Base-by-base conservation (phyloP, 2,888 invertebrate species). In the Agriopis aurantiaria region DNA sequence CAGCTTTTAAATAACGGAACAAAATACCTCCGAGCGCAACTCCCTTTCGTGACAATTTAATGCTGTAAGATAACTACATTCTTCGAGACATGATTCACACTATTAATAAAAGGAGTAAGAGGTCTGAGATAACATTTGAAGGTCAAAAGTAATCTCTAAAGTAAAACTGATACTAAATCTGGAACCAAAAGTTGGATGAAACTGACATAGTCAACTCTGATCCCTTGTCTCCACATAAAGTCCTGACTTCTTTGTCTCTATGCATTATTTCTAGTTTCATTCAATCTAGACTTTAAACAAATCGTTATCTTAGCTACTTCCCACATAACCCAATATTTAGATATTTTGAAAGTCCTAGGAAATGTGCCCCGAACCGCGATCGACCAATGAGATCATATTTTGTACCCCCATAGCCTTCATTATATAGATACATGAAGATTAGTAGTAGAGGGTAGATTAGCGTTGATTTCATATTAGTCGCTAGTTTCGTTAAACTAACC, bases 11-110 rank as follows among this genome's bases (percentile, higher is more conserved):
- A 72, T 83, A 82, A 81, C 81, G 81, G 83, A 79, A 80, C 82
- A 80, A 76, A 80, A 82, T 73, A 73, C 65, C 78, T 75, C 77
- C 83, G 82, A 79, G 74, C 83, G 81, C 83, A 84, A 90, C 88
- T 85, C 86, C 88, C 90, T 86, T 88, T 91, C 88, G 85, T 86
- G 82, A 72, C 77, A 80, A 80, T 84, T 83, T 82, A 74, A 77
- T 77, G 76, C 76, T 75, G 64, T 70, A 77, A 75, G 46, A 23
- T 46, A 58, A 58, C 8, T 74, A 75, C 78, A 89, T 88, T 82
- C 84, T 83, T 76, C 75, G 72, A 72, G 72, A 78, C 75, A 76
- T 85, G 83, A 86, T 82, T 87, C 84, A 86, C 84, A 14, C 56
- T 43, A 14, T 56, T 43, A 10, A 57, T 43, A 11, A 57, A 57